Base-by-base conservation (phyloP, 2,113 vertebrate species). In the Morone chrysops region DNA sequence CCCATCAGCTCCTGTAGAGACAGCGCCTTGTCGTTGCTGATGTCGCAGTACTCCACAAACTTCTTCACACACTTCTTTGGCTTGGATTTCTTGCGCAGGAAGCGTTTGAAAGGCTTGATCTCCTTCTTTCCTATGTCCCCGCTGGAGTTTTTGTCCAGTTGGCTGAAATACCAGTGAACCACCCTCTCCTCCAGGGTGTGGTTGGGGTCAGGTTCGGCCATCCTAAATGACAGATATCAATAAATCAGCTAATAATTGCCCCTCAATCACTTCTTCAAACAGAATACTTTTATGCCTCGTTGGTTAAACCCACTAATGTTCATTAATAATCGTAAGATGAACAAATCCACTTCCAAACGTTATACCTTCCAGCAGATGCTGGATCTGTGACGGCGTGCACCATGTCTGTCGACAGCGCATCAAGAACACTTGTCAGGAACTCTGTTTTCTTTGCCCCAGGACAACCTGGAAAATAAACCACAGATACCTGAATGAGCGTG, bases 101-200 rank as follows among this genome's bases (percentile, higher is more conserved):
- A 96, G 47, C 97, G 96, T 92, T 97, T 99, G 92, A 99, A 98
- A 5, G 98, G 97, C 60, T 99, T 99, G 87, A 99, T 97, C 92
- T 99, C 98, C 87, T 99, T 99, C 88, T 99, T 99, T 72, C 97
- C 97, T 0, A 99, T 97, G 91, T 98, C 97, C 0, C 98, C 97
- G 0, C 96, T 99, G 79, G 95, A 92, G 81, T 99, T 99, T 90
- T 97, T 99, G 87, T 99, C 98, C 4, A 99, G 95, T 62, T 97
- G 96, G 53, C 95, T 96, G 94, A 99, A 99, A 86, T 99, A 99
- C 98, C 98, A 99, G 22, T 97, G 97, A 17, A 99, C 97, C 4
- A 99, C 98, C 72, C 98, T 93, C 91, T 99, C 98, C 84, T 99
- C 98, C 87, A 99, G 94, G 6, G 98, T 99, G 86, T 99, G 98